Evolutionary conservation across 2,888 invertebrate species (phyloP), one percentile per base, ranked within the genome.

Genomic region (Amaurobius ferox): DNA sequence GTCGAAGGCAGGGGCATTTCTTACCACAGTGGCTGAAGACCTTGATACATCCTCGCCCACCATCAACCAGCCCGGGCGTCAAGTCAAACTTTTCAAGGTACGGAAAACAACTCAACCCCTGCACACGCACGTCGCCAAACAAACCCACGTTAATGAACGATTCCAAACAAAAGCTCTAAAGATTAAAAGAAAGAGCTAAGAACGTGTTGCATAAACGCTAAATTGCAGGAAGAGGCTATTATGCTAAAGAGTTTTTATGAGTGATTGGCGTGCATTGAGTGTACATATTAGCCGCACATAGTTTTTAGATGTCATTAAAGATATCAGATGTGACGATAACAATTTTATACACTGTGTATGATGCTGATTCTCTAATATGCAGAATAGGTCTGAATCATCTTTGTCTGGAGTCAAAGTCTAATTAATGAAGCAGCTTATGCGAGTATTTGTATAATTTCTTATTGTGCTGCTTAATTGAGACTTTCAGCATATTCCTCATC

Each of bases 141-240:
- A 55, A 55, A 55, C 55, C 55, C 55, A 55, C 55, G 55, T 55
- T 55, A 55, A 55, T 55, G 55, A 55, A 23, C 55, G 23, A 6
- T 55, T 55, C 55, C 1, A 55, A 55, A 55, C 55, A 55, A 55
- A 55, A 55, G 55, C 35, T 7, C 9, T 35, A 9, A 35, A n/a
- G 23, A 16, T 3, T 23, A 55, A 55, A 11, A 55, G 11, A 55
- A 23, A 55, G 2, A 55, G 6, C 2, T 3, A 1, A n/a, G 44
- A 55, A 55, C 55, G 55, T 55, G 55, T 23, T 19, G 2, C 11
- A 7, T 7, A 11, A 11, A 3, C 55, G 23, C 23, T 55, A 23
- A 78, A 62, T 73, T n/a, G 29, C 80, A 80, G 80, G 80, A 80
- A 80, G 67, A 55, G 26, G 61, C 48, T 55, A 73, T 80, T 80